Evolutionary conservation across 2,888 invertebrate genomes (phyloP), one percentile per base, ranked within the genome.

Genomic region (Philaethria dido): DNA sequence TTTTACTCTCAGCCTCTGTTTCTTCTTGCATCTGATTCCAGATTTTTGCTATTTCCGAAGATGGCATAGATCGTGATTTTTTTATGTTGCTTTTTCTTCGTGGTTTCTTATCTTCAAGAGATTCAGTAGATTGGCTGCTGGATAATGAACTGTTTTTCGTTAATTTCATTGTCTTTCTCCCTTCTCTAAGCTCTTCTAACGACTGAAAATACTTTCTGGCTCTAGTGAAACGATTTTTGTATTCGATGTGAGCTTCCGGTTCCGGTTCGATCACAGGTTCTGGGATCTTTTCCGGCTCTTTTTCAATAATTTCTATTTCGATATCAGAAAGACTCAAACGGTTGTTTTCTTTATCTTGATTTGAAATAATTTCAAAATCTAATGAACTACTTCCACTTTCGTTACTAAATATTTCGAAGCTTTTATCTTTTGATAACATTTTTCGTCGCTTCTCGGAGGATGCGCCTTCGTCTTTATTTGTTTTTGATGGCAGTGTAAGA

Each of bases 151-250:
- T 87, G 69, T 88, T 91, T 82, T 91, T 92, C 72, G 88, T 92
- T 9, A 86, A 69, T 77, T 88, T 89, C 57, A 79, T 75, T 13
- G 82, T 79, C 65, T 82, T 88, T 69, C 82, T 88, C 3, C 77
- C 73, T 68, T 83, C 84, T 66, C 86, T 80, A 8, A 91, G 74
- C 72, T 90, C 90, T 81, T 93, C 93, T 55, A 93, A 76, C 1
- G 92, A 92, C 75, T 93, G 88, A 69, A 93, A 93, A 72, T 85
- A 93, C 77, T 91, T 81, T 75, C 90, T 93, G 16, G 93, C 93
- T 73, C 81, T 75, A 78, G 89, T 86, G 69, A 93, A 93, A 45
- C 93, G 83, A 70, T 89, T 87, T 79, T 92, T 93, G 73, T 90
- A 92, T 71, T 90, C 86, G 52, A 80, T 78, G 11, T 87, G 80